phyloP scores from a whole-genome alignment of 2,888 invertebrate genomes.

The Eristalinus aeneus region DNA sequence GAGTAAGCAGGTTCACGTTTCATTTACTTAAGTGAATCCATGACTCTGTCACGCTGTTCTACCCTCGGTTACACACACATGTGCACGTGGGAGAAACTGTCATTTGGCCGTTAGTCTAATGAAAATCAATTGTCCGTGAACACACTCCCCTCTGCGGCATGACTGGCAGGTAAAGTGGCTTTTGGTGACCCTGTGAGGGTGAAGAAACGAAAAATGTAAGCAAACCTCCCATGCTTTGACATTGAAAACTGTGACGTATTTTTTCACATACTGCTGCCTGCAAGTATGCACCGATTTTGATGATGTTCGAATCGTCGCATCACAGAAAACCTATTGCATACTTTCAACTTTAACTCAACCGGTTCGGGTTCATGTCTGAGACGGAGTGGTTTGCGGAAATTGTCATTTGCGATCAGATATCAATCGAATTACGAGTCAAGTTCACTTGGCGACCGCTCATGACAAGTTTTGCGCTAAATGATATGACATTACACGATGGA shows the following conservation, averaged over 20 bases:
- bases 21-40: slow-evolving; percentile 42
- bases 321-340: neutral
- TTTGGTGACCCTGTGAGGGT: neutral
- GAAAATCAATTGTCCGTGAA: slow-evolving; percentile 15
- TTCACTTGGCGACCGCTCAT: neutral
- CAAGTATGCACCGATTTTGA: neutral
- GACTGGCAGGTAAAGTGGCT: neutral
- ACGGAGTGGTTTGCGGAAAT: neutral
- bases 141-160: neutral
- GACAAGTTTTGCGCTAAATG: neutral
- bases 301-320: neutral
- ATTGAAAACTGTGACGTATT: neutral
- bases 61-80: neutral
- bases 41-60: neutral
- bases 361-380: neutral
- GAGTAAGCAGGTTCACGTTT: slow-evolving; percentile 24
- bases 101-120: neutral
- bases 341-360: neutral
- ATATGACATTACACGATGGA: neutral
- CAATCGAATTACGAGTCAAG: neutral
- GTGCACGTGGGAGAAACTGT: neutral
- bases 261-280: neutral
- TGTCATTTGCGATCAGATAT: neutral
- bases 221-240: neutral
- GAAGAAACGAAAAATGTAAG: neutral